Evolutionary conservation across 2,888 invertebrate species (phyloP).

Genomic region (Automeris io): DNA sequence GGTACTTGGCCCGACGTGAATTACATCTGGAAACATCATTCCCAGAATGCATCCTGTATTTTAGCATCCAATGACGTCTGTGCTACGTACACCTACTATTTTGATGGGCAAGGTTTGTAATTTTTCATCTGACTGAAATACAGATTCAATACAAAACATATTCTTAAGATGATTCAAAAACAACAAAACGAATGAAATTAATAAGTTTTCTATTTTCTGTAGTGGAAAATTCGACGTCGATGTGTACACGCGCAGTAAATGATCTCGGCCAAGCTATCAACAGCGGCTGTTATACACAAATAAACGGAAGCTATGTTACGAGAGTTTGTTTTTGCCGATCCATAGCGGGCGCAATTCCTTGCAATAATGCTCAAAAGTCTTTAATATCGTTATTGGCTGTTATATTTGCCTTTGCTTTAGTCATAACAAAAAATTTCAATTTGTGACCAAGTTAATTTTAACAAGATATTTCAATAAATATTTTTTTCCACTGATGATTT

Average conservation of each 20-base stretch:
- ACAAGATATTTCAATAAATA: too few species aligned
- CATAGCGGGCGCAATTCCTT: slow-evolving; percentile 50
- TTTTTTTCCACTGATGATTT: too few species aligned
- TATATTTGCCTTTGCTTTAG: slow-evolving; percentile 17
- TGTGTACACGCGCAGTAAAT: slow-evolving; percentile 80
- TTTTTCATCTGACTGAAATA: not conserved
- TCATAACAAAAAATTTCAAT: slow-evolving; percentile 2
- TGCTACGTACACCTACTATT: slow-evolving; percentile 79
- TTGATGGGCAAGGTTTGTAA: slow-evolving; percentile 76
- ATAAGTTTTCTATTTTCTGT: slow-evolving; percentile 8
- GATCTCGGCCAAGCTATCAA: slow-evolving; percentile 59
- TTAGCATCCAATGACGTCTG: slow-evolving; percentile 79
- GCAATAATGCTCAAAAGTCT: slow-evolving; percentile 32
- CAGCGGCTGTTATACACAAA: slow-evolving; percentile 78
- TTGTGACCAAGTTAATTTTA: too few species aligned
- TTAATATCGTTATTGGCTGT: slow-evolving; percentile 19
- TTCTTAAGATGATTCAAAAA: not conserved
- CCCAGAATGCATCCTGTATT: slow-evolving; percentile 71
- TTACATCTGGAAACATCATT: slow-evolving; percentile 77
- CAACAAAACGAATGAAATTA: not conserved
- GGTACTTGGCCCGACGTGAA: slow-evolving; percentile 79
- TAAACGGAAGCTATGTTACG: slow-evolving; percentile 50
- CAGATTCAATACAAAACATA: not conserved
- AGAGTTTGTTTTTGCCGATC: slow-evolving; percentile 61
- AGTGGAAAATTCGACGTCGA: slow-evolving; percentile 83